phyloP scores from a whole-genome alignment of 1,140 invertebrate genomes.

The Araneus ventricosus region DNA sequence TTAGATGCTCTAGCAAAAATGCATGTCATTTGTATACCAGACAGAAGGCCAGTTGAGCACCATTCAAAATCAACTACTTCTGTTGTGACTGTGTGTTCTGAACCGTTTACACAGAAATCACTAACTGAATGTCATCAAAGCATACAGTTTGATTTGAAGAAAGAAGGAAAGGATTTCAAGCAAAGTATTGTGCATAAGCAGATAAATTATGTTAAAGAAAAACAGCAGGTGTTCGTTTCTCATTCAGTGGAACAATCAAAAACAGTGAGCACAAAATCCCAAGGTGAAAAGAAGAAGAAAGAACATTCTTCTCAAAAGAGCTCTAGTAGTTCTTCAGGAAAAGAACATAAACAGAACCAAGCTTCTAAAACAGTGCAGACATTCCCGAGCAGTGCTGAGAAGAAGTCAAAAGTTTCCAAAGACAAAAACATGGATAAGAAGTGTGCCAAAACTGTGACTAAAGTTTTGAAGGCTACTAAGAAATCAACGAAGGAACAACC shows the following conservation, averaged over 20 bases:
- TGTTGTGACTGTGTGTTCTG: conserved; percentile 37
- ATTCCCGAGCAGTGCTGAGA: background rate
- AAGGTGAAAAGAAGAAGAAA: conserved; percentile 32
- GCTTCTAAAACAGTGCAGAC: background rate
- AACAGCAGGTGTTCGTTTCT: conserved; percentile 59
- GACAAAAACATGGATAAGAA: conserved; percentile 37
- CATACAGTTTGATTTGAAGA: conserved; percentile 62
- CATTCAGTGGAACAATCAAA: conserved; percentile 64
- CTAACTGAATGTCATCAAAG: conserved; percentile 43
- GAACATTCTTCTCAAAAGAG: background rate
- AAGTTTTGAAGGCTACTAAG: conserved; percentile 33
- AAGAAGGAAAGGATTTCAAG: conserved; percentile 64
- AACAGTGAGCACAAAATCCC: background rate
- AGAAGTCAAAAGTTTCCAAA: conserved; percentile 64
- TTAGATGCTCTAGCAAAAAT: conserved; percentile 94
- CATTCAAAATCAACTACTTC: conserved; percentile 37
- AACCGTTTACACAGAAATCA: conserved; percentile 47
- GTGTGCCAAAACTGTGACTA: background rate
- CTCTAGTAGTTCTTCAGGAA: background rate
- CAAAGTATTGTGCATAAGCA: conserved; percentile 60
- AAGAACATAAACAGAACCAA: conserved; percentile 29
- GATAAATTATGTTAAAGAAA: conserved; percentile 71
- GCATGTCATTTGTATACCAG: conserved; percentile 93
- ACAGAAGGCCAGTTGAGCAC: conserved; percentile 79
- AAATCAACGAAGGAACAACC: background rate